Base-by-base conservation (phyloP, 1,140 invertebrate species). In the Ectropis grisescens region DNA sequence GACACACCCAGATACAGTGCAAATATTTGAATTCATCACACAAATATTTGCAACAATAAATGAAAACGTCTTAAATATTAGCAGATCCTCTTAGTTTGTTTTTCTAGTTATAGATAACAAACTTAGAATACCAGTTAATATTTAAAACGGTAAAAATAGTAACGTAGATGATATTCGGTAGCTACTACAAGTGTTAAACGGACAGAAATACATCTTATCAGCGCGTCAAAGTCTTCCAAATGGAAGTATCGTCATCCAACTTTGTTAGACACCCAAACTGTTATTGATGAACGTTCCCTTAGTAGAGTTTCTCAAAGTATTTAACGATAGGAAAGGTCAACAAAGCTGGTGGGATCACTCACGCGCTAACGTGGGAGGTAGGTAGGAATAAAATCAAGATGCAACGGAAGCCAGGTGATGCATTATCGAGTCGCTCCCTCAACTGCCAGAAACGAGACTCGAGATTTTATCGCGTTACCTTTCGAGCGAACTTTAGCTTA, bases 341-440 rank as follows among this genome's bases (percentile, higher is more conserved):
- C 4, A 4, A 22, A 9, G 19, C 19, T 5, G 19, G 9, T 4
- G 19, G 9, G 19, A 9, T 22, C 19, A 22, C 9, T 65, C 45
- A 56, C 37, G 51, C 50, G 39, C 44, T 47, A 41, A 61, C 56
- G 65, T 74, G 62, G 62, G 69, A 64, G 67, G 61, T 62, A 56
- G 47, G 45, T 61, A 61, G 55, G 58, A 68, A 66, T 74, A 76
- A 71, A 70, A 75, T 69, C 76, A 74, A 52, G 53, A 56, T 65
- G 61, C 58, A 70, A 67, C 69, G 67, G 69, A 74, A 79, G 74
- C 59, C 47, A 58, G 53, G 60, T 78, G 71, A 79, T 76, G 65
- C 69, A 75, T 75, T 59, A 55, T 48, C 50, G 49, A 49, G 47
- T 61, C 47, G 45, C 43, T 55, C 55, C 51, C 52, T 69, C 68